These are phyloP conservation scores for Parazoanthus darwini DNA, from an alignment of 92 coral and sea anemone species.

Conservation along the genomic window DNA sequence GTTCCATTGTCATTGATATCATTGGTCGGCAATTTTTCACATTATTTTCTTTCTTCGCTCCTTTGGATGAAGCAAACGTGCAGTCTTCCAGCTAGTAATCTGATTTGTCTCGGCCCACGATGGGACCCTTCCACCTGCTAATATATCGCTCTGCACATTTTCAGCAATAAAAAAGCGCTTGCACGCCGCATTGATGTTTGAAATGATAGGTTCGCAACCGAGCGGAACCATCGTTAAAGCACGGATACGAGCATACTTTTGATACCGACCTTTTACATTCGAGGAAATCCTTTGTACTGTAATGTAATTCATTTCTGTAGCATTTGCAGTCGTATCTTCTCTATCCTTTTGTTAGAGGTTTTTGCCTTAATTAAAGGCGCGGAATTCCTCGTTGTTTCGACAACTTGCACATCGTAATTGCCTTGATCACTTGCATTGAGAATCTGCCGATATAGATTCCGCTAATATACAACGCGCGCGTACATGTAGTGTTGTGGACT, in stretches of 20 bases:
- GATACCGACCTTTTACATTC: background rate
- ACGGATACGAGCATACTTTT: background rate
- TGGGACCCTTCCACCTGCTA: conserved; percentile 8
- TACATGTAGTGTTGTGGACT: background rate
- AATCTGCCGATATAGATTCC: background rate
- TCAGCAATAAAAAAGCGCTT: background rate
- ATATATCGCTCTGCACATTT: background rate
- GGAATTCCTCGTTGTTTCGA: background rate
- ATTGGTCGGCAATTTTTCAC: background rate
- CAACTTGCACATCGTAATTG: background rate
- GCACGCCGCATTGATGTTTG: background rate
- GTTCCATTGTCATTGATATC: conserved; percentile 1
- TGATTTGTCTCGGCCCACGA: background rate
- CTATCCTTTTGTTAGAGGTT: background rate
- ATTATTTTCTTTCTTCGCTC: background rate
- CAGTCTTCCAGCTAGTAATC: background rate
- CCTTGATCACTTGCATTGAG: background rate
- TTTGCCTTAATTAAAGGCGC: background rate
- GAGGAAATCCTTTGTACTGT: background rate
- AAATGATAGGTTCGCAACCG: conserved; percentile 2
- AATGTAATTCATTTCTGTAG: conserved; percentile 1
- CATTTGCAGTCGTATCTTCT: background rate
- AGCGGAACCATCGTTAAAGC: background rate
- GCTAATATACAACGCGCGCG: background rate
- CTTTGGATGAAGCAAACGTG: background rate